Percentiles rank a stretch among this genome's conserved stretches.
These are phyloP conservation scores for Xestia xanthographa DNA, from an alignment of 2,888 invertebrate species.

Conservation along the genomic window DNA sequence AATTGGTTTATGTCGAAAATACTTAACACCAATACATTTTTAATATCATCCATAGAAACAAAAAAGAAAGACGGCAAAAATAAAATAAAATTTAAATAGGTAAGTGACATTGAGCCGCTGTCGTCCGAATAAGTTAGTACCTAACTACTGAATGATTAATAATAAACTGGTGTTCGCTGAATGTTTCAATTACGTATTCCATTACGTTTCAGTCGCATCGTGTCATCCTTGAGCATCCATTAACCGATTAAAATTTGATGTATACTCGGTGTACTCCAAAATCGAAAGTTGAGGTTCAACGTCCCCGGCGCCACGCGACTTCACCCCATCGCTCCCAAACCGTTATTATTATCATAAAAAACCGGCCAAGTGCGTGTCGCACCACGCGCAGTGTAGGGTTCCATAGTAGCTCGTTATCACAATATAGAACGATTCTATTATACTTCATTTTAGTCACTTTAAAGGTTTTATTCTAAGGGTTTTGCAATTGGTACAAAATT, in stretches of 20 bases:
- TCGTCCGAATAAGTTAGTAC: neutral
- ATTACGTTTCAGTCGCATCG: constrained; percentile 45
- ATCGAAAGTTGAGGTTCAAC: constrained; percentile 78
- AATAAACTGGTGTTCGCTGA: constrained; percentile 21
- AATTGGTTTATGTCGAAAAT: constrained; percentile 1
- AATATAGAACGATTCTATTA: no score
- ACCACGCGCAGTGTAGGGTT: no score
- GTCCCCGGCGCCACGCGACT: constrained; percentile 84
- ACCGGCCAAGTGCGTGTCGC: no score
- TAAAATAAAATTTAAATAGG: neutral
- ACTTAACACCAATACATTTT: neutral
- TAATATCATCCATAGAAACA: neutral
- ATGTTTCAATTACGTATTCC: constrained; percentile 47
- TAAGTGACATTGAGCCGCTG: neutral
- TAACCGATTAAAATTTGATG: constrained; percentile 60
- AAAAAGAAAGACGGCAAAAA: neutral
- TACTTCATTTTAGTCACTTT: no score
- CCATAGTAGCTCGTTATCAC: no score
- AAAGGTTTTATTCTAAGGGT: no score
- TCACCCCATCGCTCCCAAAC: constrained; percentile 73
- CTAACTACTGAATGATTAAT: constrained; percentile 28
- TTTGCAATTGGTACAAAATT: no score
- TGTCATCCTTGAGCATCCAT: constrained; percentile 49
- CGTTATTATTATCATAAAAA: constrained; percentile 80
- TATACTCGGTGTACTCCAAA: constrained; percentile 46